phyloP scores from a whole-genome alignment of 1,140 invertebrate genomes.

The Pseudomyrmex cubaensis region DNA sequence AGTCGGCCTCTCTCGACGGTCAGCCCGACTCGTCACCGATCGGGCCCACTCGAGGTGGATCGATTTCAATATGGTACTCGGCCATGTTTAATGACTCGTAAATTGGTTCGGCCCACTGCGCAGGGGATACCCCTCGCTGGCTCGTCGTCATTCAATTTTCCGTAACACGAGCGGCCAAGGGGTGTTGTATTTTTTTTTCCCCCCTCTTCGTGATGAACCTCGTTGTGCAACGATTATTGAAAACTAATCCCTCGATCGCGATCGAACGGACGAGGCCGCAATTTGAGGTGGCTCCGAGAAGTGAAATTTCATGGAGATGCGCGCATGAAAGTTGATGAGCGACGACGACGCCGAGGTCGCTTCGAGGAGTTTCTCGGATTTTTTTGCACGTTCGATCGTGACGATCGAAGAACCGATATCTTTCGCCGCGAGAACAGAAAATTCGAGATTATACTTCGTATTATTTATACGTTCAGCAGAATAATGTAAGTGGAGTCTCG shows the following conservation, averaged over 20 bases:
- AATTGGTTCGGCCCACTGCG: slow-evolving; percentile 71
- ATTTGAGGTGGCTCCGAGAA: slow-evolving; percentile 31
- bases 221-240: slow-evolving; percentile 2
- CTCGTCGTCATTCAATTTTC: slow-evolving; percentile 73
- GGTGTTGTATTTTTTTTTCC: background rate
- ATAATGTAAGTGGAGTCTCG: too few species aligned
- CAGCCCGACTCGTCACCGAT: slow-evolving; percentile 34
- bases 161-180: slow-evolving; percentile 65
- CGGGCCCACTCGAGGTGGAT: slow-evolving; percentile 38
- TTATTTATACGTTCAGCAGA: too few species aligned
- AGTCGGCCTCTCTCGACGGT: slow-evolving; percentile 26
- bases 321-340: slow-evolving; percentile 25
- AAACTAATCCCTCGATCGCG: slow-evolving; percentile 48
- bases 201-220: background rate
- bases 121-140: slow-evolving; percentile 35
- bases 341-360: background rate
- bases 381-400: background rate
- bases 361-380: background rate
- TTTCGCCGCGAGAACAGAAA: background rate
- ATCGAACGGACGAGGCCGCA: background rate
- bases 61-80: slow-evolving; percentile 62
- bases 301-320: slow-evolving; percentile 48
- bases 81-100: slow-evolving; percentile 75
- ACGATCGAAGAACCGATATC: background rate
- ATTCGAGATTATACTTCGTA: background rate